Evolutionary conservation across 2,888 invertebrate genomes (phyloP).

Genomic region (Orthosia gothica): DNA sequence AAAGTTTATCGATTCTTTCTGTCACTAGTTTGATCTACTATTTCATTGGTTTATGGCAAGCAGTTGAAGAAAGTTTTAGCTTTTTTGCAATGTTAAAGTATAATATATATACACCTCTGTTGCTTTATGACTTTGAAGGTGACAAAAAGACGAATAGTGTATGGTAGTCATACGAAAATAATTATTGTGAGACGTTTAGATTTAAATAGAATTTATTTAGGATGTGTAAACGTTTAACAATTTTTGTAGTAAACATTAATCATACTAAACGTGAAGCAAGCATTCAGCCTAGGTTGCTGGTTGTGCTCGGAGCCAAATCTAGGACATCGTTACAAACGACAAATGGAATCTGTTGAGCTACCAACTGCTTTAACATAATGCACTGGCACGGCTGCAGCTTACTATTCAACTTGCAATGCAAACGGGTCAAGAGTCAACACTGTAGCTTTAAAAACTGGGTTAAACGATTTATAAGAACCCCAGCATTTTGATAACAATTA

Average conservation of each 20-base stretch:
- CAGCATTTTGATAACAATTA: conserved; percentile 5
- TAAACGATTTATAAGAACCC: not conserved
- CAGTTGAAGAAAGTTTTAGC: not conserved
- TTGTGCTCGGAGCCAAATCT: conserved; percentile 13
- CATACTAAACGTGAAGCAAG: conserved; percentile 16
- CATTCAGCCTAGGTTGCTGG: conserved; percentile 9
- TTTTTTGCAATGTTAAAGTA: not conserved
- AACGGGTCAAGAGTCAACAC: conserved; percentile 21
- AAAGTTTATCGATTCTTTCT: not conserved
- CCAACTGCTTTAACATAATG: conserved; percentile 30
- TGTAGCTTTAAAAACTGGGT: conserved; percentile 16
- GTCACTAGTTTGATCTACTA: not conserved
- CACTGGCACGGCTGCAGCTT: not conserved
- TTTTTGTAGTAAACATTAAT: not conserved
- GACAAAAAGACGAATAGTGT: not conserved
- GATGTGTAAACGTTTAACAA: not conserved
- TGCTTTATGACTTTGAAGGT: not conserved
- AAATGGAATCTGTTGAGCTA: conserved; percentile 48
- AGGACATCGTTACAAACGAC: conserved; percentile 33
- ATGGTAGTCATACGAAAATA: not conserved
- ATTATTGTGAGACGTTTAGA: too few relatives aligned
- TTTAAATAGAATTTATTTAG: too few relatives aligned
- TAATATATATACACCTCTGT: too few relatives aligned
- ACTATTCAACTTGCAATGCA: conserved; percentile 20
- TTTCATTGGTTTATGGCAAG: not conserved